Percentiles rank a stretch among this genome's conserved stretches.
phyloP scores from a whole-genome alignment of 2,797 vertebrate species.

The Poecilia velifera region DNA sequence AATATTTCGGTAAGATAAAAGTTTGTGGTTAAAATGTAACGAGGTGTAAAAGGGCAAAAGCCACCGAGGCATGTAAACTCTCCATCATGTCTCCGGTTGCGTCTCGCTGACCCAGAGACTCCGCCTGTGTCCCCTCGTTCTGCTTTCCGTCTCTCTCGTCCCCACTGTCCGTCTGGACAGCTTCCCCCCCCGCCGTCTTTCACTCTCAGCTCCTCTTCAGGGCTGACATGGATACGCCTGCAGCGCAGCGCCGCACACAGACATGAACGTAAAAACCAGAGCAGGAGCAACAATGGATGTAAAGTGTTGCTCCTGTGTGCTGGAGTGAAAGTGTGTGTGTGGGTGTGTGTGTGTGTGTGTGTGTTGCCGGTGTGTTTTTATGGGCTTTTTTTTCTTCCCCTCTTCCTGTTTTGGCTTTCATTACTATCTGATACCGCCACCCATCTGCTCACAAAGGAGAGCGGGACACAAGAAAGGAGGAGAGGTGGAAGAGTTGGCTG shows the following conservation, averaged over 20 bases:
- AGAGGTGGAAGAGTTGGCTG: constrained; percentile 61
- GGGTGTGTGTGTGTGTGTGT: constrained; percentile 3
- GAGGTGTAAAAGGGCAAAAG: constrained; percentile 11
- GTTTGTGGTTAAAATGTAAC: neutral
- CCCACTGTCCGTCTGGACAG: constrained; percentile 36
- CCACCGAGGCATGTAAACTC: constrained; percentile 52
- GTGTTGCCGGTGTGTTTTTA: constrained; percentile 16
- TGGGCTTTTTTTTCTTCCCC: constrained; percentile 29
- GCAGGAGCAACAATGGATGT: constrained; percentile 27
- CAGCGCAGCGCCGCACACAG: constrained; percentile 1
- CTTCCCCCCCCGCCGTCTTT: constrained; percentile 9
- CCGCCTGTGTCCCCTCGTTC: constrained; percentile 33
- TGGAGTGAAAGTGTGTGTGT: constrained; percentile 22
- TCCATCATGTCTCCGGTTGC: constrained; percentile 27
- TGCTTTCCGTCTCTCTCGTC: constrained; percentile 33
- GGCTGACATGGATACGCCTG: constrained; percentile 10
- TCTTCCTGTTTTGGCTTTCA: constrained; percentile 58
- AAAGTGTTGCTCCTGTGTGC: constrained; percentile 34
- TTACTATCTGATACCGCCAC: constrained; percentile 75
- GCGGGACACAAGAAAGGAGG: constrained; percentile 42
- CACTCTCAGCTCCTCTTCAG: constrained; percentile 21
- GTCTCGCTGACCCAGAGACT: constrained; percentile 29
- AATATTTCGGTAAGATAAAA: neutral
- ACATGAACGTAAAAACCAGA: constrained; percentile 11
- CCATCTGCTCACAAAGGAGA: constrained; percentile 76